Conservation (phyloP, 2,113 vertebrate genomes). For the Fulica atra region DNA sequence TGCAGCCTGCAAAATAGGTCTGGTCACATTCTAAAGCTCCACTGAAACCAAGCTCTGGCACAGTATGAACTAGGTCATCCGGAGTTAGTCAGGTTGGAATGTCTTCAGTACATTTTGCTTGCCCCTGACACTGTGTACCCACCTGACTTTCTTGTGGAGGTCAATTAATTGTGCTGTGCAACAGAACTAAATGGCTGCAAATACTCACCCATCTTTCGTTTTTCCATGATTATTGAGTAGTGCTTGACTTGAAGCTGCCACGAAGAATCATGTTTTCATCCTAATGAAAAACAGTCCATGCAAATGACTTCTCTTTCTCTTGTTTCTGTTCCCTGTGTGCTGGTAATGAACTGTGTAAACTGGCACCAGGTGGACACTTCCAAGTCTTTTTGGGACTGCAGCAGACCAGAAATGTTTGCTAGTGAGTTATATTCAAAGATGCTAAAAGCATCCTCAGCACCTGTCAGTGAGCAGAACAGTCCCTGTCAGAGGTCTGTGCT, state of each 20-base stretch:
- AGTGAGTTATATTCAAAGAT: background rate
- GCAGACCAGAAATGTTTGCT: background rate
- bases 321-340: background rate
- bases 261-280: background rate
- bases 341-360: background rate
- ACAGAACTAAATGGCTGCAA: background rate
- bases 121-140: background rate
- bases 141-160: background rate
- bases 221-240: background rate
- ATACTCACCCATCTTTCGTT: background rate
- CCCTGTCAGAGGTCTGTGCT: background rate
- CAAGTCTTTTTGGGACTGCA: background rate
- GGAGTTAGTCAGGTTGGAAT: background rate
- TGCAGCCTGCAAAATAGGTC: background rate
- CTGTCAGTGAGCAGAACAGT: background rate
- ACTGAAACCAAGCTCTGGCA: background rate
- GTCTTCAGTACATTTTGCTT: background rate
- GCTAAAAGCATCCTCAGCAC: background rate
- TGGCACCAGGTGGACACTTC: background rate
- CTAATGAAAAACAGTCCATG: background rate
- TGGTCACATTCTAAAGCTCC: background rate
- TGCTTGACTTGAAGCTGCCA: background rate
- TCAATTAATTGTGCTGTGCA: background rate
- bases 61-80: accelerated
- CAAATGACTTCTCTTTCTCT: background rate